Evolutionary conservation across 1,140 invertebrate genomes (phyloP).

Genomic region (Odontomachus brunneus): DNA sequence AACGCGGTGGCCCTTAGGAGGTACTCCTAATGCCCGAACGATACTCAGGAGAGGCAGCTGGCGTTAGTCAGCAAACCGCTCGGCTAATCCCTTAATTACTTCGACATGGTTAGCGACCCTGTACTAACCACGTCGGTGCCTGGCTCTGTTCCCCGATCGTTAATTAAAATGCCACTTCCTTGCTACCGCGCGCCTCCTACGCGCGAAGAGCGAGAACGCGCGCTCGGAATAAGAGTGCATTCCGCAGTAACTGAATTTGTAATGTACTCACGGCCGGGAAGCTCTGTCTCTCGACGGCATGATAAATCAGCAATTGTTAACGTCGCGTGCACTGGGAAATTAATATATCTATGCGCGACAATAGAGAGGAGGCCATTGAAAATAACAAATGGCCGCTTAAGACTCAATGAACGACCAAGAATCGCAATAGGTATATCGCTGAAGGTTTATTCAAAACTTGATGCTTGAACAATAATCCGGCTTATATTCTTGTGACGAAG

Average conservation of each 20-base stretch:
- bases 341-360: neutral
- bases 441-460: no score
- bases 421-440: no score
- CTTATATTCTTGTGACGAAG: no score
- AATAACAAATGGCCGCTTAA: neutral
- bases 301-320: neutral
- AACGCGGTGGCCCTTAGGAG: conserved; percentile 23
- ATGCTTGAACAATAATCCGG: no score
- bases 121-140: conserved; percentile 75
- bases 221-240: neutral
- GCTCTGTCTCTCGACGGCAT: neutral
- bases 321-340: neutral
- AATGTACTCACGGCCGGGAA: neutral
- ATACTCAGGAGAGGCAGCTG: conserved; percentile 67
- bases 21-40: conserved; percentile 57
- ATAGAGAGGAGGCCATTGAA: neutral
- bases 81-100: conserved; percentile 82
- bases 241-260: neutral
- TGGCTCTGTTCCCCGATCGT: conserved; percentile 73
- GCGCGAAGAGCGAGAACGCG: neutral
- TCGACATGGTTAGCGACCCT: conserved; percentile 79
- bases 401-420: conserved; percentile 7
- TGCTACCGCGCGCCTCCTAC: conserved; percentile 49
- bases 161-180: conserved; percentile 76
- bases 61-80: conserved; percentile 73